Percentiles rank a stretch among this genome's conserved stretches.
phyloP scores from a whole-genome alignment of 2,888 invertebrate genomes.

The Eueremaeus valkanovi region DNA sequence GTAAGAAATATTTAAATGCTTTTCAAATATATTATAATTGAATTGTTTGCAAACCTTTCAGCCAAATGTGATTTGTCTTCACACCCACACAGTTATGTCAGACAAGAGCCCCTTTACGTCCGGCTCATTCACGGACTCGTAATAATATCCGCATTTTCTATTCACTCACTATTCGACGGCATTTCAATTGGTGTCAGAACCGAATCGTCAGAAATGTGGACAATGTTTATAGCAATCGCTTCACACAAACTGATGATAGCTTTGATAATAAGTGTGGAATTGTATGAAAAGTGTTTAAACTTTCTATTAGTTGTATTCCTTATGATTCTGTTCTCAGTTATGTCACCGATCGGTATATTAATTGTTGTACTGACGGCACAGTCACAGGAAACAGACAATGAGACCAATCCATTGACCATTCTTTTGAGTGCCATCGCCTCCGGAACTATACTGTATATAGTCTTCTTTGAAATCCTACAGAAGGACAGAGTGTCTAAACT shows the following conservation, averaged over 20 bases:
- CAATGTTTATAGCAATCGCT: slow-evolving; percentile 40
- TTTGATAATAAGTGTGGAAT: slow-evolving; percentile 39
- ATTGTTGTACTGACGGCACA: not conserved
- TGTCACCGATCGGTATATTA: slow-evolving; percentile 28
- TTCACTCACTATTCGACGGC: slow-evolving; percentile 41
- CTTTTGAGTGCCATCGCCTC: slow-evolving; percentile 39
- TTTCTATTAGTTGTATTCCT: not conserved
- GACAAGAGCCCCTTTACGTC: not conserved
- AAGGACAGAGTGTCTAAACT: slow-evolving; percentile 23
- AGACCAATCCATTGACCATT: slow-evolving; percentile 31
- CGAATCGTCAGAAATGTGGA: slow-evolving; percentile 30
- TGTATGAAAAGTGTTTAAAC: slow-evolving; percentile 31
- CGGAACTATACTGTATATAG: slow-evolving; percentile 43
- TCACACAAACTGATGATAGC: slow-evolving; percentile 40
- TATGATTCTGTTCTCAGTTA: slow-evolving; percentile 19
- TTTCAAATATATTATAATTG: not conserved
- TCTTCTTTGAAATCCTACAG: slow-evolving; percentile 42
- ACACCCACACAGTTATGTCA: not conserved
- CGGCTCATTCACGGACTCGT: slow-evolving; percentile 38
- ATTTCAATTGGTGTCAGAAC: slow-evolving; percentile 39
- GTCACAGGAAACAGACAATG: not conserved
- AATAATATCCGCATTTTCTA: slow-evolving; percentile 37
- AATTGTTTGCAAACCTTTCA: no score
- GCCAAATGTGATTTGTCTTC: slow-evolving; percentile 8
- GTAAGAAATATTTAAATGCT: not conserved